Conservation (phyloP, 1,140 invertebrate genomes). For the Drosophila ambigua region DNA sequence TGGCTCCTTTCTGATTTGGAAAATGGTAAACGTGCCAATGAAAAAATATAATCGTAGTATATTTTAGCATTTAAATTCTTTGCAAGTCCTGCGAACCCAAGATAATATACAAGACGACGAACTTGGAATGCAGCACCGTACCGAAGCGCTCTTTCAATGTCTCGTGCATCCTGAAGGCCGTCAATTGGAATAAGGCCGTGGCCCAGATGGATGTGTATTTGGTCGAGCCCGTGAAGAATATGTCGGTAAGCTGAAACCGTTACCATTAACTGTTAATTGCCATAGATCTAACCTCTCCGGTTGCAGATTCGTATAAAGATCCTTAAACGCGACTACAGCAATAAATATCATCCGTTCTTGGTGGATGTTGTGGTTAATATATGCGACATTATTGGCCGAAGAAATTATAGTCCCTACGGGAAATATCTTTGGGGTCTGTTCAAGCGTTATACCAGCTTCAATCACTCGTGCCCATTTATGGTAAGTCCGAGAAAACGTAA, state of each 20-base stretch:
- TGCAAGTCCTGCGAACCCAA: not conserved
- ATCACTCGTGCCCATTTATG: constrained; percentile 18
- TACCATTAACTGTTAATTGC: not conserved
- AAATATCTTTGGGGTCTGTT: constrained; percentile 8
- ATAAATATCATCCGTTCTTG: constrained; percentile 39
- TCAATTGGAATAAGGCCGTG: constrained; percentile 33
- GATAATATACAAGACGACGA: constrained; percentile 30
- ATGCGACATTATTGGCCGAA: constrained; percentile 31
- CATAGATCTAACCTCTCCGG: not conserved
- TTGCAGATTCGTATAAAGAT: constrained; percentile 12
- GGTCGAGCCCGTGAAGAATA: constrained; percentile 21
- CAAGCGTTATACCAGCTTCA: constrained; percentile 23
- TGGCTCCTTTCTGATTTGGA: too few species aligned
- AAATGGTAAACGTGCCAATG: too few species aligned
- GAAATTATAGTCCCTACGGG: constrained; percentile 20
- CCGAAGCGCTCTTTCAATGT: constrained; percentile 8
- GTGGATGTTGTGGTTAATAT: constrained; percentile 30
- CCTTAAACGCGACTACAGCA: constrained; percentile 34
- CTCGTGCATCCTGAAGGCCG: constrained; percentile 26
- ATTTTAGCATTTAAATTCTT: too few species aligned
- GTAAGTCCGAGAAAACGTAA: not conserved
- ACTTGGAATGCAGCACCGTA: constrained; percentile 23
- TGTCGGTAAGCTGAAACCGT: constrained; percentile 15
- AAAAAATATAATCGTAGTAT: too few species aligned
- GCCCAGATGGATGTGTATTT: constrained; percentile 36